These are phyloP conservation scores for Carapus acus DNA, from an alignment of 2,797 vertebrate genomes.

Conservation along the genomic window DNA sequence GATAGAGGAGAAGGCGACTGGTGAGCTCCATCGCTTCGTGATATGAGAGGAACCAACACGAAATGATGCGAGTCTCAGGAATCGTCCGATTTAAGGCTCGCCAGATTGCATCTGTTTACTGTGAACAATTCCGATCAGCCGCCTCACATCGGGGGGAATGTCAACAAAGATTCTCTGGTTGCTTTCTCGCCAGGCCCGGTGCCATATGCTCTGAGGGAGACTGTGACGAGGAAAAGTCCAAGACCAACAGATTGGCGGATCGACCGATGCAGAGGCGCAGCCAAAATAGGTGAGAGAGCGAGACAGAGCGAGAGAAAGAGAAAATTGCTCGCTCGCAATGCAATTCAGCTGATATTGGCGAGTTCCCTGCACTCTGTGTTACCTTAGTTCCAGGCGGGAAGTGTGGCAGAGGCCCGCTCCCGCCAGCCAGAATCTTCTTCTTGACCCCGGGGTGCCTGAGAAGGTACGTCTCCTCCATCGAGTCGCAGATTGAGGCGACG, in stretches of 20 bases:
- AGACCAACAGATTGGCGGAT: conserved; percentile 48
- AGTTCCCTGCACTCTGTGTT: conserved; percentile 19
- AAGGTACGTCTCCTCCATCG: conserved; percentile 80
- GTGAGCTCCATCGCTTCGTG: too few relatives aligned
- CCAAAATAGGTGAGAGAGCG: neutral
- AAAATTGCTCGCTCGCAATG: conserved; percentile 2
- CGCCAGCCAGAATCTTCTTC: conserved; percentile 84
- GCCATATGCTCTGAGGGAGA: conserved; percentile 67
- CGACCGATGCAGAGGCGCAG: conserved; percentile 3
- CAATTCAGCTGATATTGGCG: neutral
- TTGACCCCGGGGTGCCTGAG: conserved; percentile 77
- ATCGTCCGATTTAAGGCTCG: too few relatives aligned
- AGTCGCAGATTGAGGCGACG: neutral
- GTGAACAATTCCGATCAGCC: conserved; percentile 40
- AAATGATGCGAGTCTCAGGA: too few relatives aligned
- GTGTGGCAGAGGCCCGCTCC: conserved; percentile 73
- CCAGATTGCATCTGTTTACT: conserved; percentile 35
- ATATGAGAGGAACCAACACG: too few relatives aligned
- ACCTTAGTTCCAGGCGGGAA: conserved; percentile 83
- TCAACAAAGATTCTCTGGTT: conserved; percentile 65
- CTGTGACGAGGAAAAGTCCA: conserved; percentile 33
- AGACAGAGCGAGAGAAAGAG: too few relatives aligned
- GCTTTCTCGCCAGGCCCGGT: conserved; percentile 51
- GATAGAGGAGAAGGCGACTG: neutral
- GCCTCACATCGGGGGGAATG: conserved; percentile 54